Base-by-base conservation (phyloP, 2,888 invertebrate genomes). In the Alsophila aescularia region DNA sequence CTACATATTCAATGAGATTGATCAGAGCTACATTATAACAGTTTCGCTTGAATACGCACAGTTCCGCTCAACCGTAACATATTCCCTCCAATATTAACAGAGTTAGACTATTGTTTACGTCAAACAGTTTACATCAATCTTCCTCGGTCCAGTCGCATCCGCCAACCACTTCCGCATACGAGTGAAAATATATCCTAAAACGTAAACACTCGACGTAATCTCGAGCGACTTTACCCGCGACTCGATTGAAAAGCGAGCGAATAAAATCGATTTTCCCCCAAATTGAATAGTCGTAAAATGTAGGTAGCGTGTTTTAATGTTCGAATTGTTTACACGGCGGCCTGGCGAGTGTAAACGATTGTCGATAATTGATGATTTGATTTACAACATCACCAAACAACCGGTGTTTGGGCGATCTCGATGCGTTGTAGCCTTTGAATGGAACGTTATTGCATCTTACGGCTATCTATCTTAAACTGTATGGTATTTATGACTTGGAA, bases 301-400 rank as follows among this genome's bases (percentile, higher is more conserved):
- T 85, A 85, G 86, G 85, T 85, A 87, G 88, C 83, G 79, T 77
- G 85, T 85, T 90, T 90, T 89, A 88, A 86, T 83, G 88, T 85
- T 75, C 79, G 79, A 69, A 86, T 87, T 90, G 91, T 90, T 91
- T 91, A 91, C 90, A 86, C 73, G 85, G 90, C 87, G 91, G 90
- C 90, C 87, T 90, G 85, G 82, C 87, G 82, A 86, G 89, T 84
- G 88, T 91, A 90, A 90, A 91, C 91, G 85, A 79, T 86, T 85
- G 87, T 87, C 89, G 87, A 89, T 90, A 91, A 90, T 91, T 90
- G 91, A 90, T 88, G 90, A 90, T 88, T 90, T 91, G 91, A 91
- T 91, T 90, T 90, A 90, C 88, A 88, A 81, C 90, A 85, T 85
- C 83, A 88, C 90, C 86, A 90, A 90, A 91, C 90, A 88, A 86